These are phyloP conservation scores for Hydrocynus forskahlii DNA, from an alignment of 2,797 vertebrate species.

Conservation along the genomic window DNA sequence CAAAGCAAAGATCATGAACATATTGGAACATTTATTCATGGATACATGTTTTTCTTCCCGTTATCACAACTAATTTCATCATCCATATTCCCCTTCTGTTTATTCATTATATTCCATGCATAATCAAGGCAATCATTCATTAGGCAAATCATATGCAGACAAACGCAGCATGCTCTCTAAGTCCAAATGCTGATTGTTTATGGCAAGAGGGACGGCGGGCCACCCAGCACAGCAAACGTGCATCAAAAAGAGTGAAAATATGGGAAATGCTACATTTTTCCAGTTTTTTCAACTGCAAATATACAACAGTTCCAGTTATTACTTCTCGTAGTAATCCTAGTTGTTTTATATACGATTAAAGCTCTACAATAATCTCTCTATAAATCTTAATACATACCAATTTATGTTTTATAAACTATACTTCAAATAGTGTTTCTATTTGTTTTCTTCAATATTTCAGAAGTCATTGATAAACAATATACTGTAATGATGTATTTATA, in stretches of 20 bases:
- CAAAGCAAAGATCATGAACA: slow-evolving; percentile 24
- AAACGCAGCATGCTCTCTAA: slow-evolving; percentile 49
- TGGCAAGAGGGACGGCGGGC: slow-evolving; percentile 40
- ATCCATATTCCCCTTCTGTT: slow-evolving; percentile 58
- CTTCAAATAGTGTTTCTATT: too few relatives aligned
- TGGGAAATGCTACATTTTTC: background rate
- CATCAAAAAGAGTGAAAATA: slow-evolving; percentile 21
- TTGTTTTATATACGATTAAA: too few relatives aligned
- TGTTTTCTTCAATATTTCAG: too few relatives aligned
- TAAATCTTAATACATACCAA: too few relatives aligned
- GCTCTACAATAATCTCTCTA: too few relatives aligned
- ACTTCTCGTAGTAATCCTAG: too few relatives aligned
- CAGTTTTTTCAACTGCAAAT: too few relatives aligned
- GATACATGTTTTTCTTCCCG: slow-evolving; percentile 53
- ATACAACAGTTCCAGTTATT: too few relatives aligned
- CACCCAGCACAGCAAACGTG: slow-evolving; percentile 11
- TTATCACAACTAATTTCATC: slow-evolving; percentile 58
- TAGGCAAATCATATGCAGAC: slow-evolving; percentile 48
- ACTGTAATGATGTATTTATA: too few relatives aligned
- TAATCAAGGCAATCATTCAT: slow-evolving; percentile 63
- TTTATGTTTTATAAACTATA: too few relatives aligned
- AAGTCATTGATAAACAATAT: too few relatives aligned
- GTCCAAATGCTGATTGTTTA: slow-evolving; percentile 55
- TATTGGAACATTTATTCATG: slow-evolving; percentile 49
- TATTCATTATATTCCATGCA: slow-evolving; percentile 58